Evolutionary conservation across 2,113 vertebrate genomes (phyloP).

Genomic region (Cephalopholis sonnerati): DNA sequence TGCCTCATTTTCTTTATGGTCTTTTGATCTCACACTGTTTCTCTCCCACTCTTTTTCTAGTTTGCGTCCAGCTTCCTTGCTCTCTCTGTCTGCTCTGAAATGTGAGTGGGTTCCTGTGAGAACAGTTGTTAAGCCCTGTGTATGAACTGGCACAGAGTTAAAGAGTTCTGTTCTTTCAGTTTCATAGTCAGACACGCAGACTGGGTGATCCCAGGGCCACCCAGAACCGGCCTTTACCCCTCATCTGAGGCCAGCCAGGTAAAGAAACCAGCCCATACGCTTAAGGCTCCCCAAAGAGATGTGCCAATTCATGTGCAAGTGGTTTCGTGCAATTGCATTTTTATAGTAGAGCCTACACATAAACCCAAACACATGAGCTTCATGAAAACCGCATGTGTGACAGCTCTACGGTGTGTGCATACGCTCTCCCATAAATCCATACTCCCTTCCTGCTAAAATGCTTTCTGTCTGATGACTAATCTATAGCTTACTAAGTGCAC

Average conservation of each 20-base stretch:
- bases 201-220: slow-evolving; percentile 72
- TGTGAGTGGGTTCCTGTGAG: slow-evolving; percentile 66
- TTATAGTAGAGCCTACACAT: slow-evolving; percentile 41
- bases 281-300: slow-evolving; percentile 34
- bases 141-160: slow-evolving; percentile 75
- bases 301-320: slow-evolving; percentile 43
- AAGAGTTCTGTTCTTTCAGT: slow-evolving; percentile 59
- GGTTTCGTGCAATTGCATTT: slow-evolving; percentile 60
- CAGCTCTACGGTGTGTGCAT: slow-evolving; percentile 59
- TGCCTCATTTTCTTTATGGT: slow-evolving; percentile 38
- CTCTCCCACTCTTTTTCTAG: slow-evolving; percentile 16
- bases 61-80: slow-evolving; percentile 40
- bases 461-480: slow-evolving; percentile 77
- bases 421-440: slow-evolving; percentile 66
- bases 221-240: slow-evolving; percentile 66
- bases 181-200: slow-evolving; percentile 56
- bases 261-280: slow-evolving; percentile 33
- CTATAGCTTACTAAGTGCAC: slow-evolving; percentile 68
- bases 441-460: slow-evolving; percentile 63
- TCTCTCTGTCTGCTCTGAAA: slow-evolving; percentile 57
- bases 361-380: slow-evolving; percentile 46
- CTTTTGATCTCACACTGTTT: slow-evolving; percentile 56
- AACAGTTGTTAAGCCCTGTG: slow-evolving; percentile 60
- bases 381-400: slow-evolving; percentile 78
- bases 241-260: slow-evolving; percentile 65